These are phyloP conservation scores for Leiothrix lutea DNA, from an alignment of 2,113 vertebrate species.

Conservation along the genomic window DNA sequence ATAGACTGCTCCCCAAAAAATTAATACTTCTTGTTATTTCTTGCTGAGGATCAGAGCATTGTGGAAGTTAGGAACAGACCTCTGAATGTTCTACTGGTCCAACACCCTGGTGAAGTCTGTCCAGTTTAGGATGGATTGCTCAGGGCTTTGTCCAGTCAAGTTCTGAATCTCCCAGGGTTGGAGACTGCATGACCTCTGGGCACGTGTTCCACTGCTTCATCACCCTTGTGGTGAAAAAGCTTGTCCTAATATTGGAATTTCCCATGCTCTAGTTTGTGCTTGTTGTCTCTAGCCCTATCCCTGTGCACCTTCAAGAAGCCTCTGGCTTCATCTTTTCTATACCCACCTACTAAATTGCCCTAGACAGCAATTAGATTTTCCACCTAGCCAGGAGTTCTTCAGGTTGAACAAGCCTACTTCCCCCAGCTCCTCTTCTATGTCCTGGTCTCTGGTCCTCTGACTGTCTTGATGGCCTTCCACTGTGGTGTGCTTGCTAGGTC, in stretches of 20 bases:
- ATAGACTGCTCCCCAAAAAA: background rate
- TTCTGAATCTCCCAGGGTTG: background rate
- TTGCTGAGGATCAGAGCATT: background rate
- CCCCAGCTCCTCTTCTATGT: background rate
- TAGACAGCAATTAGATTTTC: background rate
- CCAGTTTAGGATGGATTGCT: background rate
- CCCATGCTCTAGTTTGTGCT: background rate
- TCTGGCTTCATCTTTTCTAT: background rate
- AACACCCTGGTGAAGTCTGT: background rate
- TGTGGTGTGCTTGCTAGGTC: background rate
- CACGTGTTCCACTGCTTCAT: background rate
- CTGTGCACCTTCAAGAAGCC: background rate
- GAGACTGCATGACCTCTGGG: background rate
- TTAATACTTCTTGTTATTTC: background rate
- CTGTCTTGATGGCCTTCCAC: background rate
- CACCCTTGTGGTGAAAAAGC: background rate
- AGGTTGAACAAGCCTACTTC: background rate
- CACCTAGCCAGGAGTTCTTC: background rate
- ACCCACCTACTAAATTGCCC: background rate
- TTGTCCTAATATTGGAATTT: slow-evolving; percentile 1
- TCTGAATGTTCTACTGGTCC: background rate
- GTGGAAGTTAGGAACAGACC: background rate
- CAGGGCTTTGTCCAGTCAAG: background rate
- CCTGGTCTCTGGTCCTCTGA: background rate
- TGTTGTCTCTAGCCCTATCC: background rate